Percentiles rank a stretch among this genome's conserved stretches.
These are phyloP conservation scores for Drosophila repletoides DNA, from an alignment of 1,140 invertebrate species.

Conservation along the genomic window DNA sequence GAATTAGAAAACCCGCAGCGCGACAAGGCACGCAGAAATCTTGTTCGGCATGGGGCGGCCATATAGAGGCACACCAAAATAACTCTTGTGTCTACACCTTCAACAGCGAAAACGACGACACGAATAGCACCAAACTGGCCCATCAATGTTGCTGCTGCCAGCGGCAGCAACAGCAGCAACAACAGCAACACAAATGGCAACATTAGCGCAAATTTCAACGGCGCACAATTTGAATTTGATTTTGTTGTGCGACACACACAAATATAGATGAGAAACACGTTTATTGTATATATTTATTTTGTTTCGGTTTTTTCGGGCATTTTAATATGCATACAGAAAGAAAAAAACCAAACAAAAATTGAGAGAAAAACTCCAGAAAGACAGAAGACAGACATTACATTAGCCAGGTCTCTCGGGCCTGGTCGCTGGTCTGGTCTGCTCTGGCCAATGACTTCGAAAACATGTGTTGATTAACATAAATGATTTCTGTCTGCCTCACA, in stretches of 20 bases:
- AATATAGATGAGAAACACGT: slow-evolving; percentile 52
- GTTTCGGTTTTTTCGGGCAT: slow-evolving; percentile 63
- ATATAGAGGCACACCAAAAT: slow-evolving; percentile 67
- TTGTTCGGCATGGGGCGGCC: slow-evolving; percentile 64
- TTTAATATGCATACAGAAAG: slow-evolving; percentile 61
- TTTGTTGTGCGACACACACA: slow-evolving; percentile 58
- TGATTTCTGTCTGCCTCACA: slow-evolving; percentile 61
- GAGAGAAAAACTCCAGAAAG: slow-evolving; percentile 23
- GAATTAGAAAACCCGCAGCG: slow-evolving; percentile 68
- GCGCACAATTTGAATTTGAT: slow-evolving; percentile 73
- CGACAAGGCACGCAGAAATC: slow-evolving; percentile 57
- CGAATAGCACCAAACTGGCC: slow-evolving; percentile 54
- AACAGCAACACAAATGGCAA: slow-evolving; percentile 66
- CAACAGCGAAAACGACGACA: slow-evolving; percentile 33
- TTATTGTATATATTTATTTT: slow-evolving; percentile 72
- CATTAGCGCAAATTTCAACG: slow-evolving; percentile 77
- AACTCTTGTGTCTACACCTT: slow-evolving; percentile 62
- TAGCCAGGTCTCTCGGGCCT: slow-evolving; percentile 26
- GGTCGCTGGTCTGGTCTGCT: slow-evolving; percentile 27
- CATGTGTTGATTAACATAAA: slow-evolving; percentile 80
- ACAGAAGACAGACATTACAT: slow-evolving; percentile 48
- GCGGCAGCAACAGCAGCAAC: slow-evolving; percentile 19
- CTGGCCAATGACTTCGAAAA: slow-evolving; percentile 75
- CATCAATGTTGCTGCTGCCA: slow-evolving; percentile 40
- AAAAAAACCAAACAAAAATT: slow-evolving; percentile 17